phyloP scores from a whole-genome alignment of 2,797 vertebrate species.

The Pteronotus mesoamericanus region DNA sequence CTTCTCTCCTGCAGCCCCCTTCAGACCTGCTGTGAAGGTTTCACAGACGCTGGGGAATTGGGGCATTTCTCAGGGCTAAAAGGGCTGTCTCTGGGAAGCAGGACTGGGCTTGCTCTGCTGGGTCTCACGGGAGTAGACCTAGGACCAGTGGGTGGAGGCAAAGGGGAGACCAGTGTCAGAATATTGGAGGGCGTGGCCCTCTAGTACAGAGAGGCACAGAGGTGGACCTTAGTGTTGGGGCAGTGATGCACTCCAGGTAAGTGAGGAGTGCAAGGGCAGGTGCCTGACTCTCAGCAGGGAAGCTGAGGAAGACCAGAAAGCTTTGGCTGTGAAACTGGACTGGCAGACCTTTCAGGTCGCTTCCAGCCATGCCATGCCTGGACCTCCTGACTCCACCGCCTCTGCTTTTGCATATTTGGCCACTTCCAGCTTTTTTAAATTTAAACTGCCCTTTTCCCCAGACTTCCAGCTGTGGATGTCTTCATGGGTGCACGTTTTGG shows the following conservation, averaged over 20 bases:
- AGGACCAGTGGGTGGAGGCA: background rate
- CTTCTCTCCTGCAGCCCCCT: conserved; percentile 29
- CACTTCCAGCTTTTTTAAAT: background rate
- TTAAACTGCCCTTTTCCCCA: background rate
- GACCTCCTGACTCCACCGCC: background rate
- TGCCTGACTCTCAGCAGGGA: background rate
- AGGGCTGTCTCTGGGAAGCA: background rate
- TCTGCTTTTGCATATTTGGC: background rate
- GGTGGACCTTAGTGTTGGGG: background rate
- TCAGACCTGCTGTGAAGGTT: conserved; percentile 44
- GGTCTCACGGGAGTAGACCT: background rate
- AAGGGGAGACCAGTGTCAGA: background rate
- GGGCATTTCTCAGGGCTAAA: background rate
- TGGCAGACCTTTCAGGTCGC: background rate
- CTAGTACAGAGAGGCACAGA: background rate
- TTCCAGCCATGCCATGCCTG: background rate
- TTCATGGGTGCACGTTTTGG: background rate
- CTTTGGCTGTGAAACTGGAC: background rate
- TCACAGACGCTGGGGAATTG: conserved; percentile 13
- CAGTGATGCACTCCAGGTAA: accelerated
- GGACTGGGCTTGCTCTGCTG: conserved; percentile 8
- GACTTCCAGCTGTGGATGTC: background rate
- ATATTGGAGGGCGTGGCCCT: background rate
- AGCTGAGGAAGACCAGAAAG: background rate
- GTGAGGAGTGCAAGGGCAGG: background rate